phyloP scores from a whole-genome alignment of 2,888 invertebrate species.

The Eilema sororculum region DNA sequence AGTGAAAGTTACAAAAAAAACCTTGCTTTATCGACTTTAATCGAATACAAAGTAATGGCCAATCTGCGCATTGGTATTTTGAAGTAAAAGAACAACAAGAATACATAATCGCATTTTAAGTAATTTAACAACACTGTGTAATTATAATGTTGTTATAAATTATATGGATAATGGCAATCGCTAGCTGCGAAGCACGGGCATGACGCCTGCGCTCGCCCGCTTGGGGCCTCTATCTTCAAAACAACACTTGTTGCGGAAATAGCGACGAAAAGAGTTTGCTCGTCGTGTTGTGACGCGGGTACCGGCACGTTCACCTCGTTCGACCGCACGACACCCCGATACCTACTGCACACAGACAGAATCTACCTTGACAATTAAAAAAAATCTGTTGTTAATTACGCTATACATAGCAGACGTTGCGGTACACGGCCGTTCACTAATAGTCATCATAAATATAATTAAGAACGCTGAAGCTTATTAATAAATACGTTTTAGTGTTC shows the following conservation, averaged over 20 bases:
- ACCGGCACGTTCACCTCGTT: constrained; percentile 69
- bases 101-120: constrained; percentile 15
- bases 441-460: constrained; percentile 2
- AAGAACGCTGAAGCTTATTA: background rate
- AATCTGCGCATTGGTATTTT: background rate
- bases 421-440: background rate
- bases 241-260: constrained; percentile 86
- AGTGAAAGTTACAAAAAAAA: constrained; percentile 24
- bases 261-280: constrained; percentile 79
- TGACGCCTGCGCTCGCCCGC: constrained; percentile 65
- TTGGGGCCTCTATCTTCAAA: constrained; percentile 82
- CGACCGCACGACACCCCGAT: constrained; percentile 52
- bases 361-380: constrained; percentile 13
- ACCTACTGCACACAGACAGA: constrained; percentile 13
- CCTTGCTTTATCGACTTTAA: constrained; percentile 3
- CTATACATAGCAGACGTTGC: background rate
- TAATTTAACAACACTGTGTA: constrained; percentile 8
- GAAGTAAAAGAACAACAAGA: background rate
- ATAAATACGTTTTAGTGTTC: background rate
- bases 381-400: background rate
- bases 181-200: constrained; percentile 39
- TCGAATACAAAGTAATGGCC: constrained; percentile 13
- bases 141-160: constrained; percentile 31
- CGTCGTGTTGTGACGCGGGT: constrained; percentile 60
- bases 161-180: constrained; percentile 43